Percentiles rank a stretch among this genome's conserved stretches.
These are phyloP conservation scores for Rotaria socialis DNA, from an alignment of 2,888 invertebrate genomes.

Conservation along the genomic window DNA sequence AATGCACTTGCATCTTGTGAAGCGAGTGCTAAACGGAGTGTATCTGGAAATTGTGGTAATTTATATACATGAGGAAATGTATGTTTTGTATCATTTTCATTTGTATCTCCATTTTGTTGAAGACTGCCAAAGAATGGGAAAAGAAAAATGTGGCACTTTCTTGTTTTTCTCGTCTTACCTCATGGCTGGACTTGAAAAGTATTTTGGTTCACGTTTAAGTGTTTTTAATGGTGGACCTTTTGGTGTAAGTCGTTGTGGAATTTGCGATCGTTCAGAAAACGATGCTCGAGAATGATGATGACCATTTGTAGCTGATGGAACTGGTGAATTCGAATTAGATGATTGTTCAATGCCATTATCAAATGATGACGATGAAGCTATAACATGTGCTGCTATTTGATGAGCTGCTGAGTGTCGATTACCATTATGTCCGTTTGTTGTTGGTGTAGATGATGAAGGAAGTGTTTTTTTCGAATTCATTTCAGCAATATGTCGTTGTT, in stretches of 20 bases:
- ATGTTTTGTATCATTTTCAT: conserved; percentile 31
- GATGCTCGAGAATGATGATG: not conserved
- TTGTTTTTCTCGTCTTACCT: not conserved
- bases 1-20: conserved; percentile 29
- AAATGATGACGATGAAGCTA: conserved; percentile 7
- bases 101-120: conserved; percentile 7
- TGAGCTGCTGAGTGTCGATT: conserved; percentile 5
- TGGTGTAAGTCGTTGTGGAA: conserved; percentile 30
- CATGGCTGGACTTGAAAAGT: not conserved
- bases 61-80: conserved; percentile 35
- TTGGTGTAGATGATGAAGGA: not conserved
- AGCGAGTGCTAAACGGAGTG: conserved; percentile 7
- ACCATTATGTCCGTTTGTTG: not conserved
- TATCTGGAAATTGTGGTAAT: conserved; percentile 30
- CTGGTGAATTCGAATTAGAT: conserved; percentile 1
- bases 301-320: conserved; percentile 15
- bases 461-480: not conserved
- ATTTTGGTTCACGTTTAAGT: conserved; percentile 37
- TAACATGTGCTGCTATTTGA: conserved; percentile 19
- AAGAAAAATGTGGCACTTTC: not conserved
- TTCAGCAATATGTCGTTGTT: not conserved
- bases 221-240: not conserved
- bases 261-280: not conserved
- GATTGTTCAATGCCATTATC: not conserved
- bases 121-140: not conserved